These are phyloP conservation scores for Rhyzopertha dominica DNA, from an alignment of 1,140 invertebrate species.

Conservation along the genomic window DNA sequence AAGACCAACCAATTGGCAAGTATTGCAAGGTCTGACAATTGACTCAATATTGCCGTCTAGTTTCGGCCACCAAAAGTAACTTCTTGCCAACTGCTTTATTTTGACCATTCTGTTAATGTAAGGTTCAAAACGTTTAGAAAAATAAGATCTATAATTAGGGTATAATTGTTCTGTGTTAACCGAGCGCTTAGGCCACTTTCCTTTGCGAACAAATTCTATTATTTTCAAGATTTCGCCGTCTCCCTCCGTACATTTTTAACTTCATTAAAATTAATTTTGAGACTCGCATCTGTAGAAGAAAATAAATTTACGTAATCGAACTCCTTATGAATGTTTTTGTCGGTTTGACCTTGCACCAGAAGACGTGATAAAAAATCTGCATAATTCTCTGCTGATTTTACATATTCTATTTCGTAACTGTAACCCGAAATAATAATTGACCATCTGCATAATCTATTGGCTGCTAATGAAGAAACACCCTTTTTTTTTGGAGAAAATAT, in stretches of 20 bases:
- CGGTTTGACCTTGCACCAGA: background rate
- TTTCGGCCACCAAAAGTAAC: conserved; percentile 17
- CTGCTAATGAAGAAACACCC: background rate
- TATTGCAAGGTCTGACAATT: conserved; percentile 7
- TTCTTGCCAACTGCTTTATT: conserved; percentile 5
- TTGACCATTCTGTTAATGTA: conserved; percentile 13
- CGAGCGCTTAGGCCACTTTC: conserved; percentile 3
- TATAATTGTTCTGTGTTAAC: conserved; percentile 4
- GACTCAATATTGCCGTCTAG: conserved; percentile 11
- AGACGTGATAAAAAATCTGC: conserved; percentile 10
- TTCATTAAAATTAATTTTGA: too few relatives aligned
- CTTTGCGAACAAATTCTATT: conserved; percentile 6
- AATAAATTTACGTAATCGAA: conserved; percentile 2
- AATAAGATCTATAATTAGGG: conserved; percentile 9
- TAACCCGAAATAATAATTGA: conserved; percentile 4
- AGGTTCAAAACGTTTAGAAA: conserved; percentile 10
- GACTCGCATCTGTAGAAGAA: too few relatives aligned
- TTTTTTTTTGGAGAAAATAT: conserved; percentile 4
- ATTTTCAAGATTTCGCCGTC: too few relatives aligned
- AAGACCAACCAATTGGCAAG: conserved; percentile 4
- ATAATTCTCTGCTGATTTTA: conserved; percentile 7
- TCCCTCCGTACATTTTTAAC: too few relatives aligned
- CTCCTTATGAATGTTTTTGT: background rate
- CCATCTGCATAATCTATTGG: conserved; percentile 3
- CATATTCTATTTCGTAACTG: background rate